Evolutionary conservation across 1,140 invertebrate species (phyloP), one percentile per base, ranked within the genome.

Genomic region (Zaprionus ornatus): DNA sequence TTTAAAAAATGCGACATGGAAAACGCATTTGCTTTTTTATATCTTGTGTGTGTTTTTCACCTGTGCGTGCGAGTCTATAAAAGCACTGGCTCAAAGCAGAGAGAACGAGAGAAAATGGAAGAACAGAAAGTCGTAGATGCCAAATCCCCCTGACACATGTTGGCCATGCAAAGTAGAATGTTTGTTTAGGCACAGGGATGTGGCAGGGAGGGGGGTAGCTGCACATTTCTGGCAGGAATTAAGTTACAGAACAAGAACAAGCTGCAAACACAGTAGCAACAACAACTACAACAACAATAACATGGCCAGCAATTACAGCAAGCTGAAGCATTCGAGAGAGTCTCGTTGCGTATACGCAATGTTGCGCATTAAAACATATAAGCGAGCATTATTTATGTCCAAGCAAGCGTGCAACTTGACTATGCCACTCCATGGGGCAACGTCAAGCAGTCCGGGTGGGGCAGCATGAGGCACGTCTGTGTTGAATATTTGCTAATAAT

Each of bases 291-390:
- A 64, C n/a, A 66, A 50, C 3, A 66, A 37, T 23, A 62, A 48
- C 66, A 64, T 63, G 15, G 37, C 17, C 21, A 35, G 68, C 29
- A 86, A 79, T 64, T 50, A 64, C 62, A 61, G 19, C 42, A 64
- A 68, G 56, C 54, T 48, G 56, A 69, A 48, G 35, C 37, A 50
- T 45, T 57, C 27, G 13, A 40, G 40, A 10, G 15, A 4, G 52
- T 56, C 60, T 80, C 77, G 62, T 68, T 84, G 80, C 84, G 84
- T 87, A 87, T 88, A 87, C 81, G 84, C 84, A 74, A 83, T 77
- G 84, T 68, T 80, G 77, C 70, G 73, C 80, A 88, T 80, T 68
- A 75, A 84, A 67, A 66, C 71, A 88, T 88, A 83, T 83, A 88
- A 78, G 65, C 77, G 62, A 61, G 71, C 66, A 83, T 88, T 88